Evolutionary conservation across 2,888 invertebrate genomes (phyloP), one percentile per base, ranked within the genome.

Genomic region (Drosophila pseudotakahashii): DNA sequence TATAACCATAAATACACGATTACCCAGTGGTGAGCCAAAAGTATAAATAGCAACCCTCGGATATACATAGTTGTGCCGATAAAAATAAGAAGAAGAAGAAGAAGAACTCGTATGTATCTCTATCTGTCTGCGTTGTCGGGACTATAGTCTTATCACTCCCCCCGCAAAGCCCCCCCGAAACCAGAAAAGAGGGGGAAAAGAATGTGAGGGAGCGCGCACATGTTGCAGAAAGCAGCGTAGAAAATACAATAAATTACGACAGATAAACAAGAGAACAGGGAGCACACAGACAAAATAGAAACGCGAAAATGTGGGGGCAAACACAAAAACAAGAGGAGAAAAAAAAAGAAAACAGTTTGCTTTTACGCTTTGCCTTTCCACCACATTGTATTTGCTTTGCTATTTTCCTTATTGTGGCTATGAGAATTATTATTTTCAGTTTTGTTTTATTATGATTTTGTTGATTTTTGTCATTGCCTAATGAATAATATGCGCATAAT

Each of bases 181-280:
- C 45, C 26, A n/a, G 23, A 48, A 14, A 23, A 36, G 37, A 48
- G n/a, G 32, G 14, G 26, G 37, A 19, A 32, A 10, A 36, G 34
- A 53, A 11, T 19, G 60, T 3, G n/a, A 7, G 30, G 26, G 13
- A 37, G 39, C 26, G 30, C 70, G 72, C 59, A 71, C 71, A 41
- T 61, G 44, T 51, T 52, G 50, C 61, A 60, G 62, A 72, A 73
- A 68, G 37, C 45, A 45, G 45, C 32, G 66, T 47, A 39, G 39
- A 48, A 66, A 67, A 66, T 48, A 62, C 61, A 67, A 62, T 67
- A 62, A 62, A 66, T 66, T 48, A 48, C 62, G 48, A 66, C 10
- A 39, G 67, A 62, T 66, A 62, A 62, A 66, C 48, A 48, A 11
- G 45, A 23, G 47, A 47, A 48, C 36, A 26, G 45, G 36, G 36